Base-by-base conservation (phyloP, 1,140 invertebrate species). In the Drosophila lacertosa region DNA sequence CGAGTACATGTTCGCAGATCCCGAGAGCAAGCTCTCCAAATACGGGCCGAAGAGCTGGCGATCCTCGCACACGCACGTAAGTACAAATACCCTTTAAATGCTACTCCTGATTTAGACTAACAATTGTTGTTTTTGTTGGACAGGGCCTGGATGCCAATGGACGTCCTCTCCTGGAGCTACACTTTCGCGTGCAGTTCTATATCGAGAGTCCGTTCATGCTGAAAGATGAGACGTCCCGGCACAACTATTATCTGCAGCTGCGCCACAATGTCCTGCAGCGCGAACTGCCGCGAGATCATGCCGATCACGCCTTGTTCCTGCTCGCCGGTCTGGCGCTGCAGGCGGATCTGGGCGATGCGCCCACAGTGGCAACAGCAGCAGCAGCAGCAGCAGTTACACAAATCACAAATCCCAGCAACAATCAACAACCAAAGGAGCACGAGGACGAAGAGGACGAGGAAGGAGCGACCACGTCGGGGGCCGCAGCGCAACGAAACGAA, bases 21-120 rank as follows among this genome's bases (percentile, higher is more conserved):
- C 95, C 80, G 97, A 98, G 90, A 97, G 95, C 93, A 99, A 98
- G 93, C 93, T 99, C 80, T 97, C 96, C 86, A 99, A 98, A 93
- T 98, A 98, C 93, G 97, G 97, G 69, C 96, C 97, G 78, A 98
- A 98, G 92, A 96, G 96, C 92, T 98, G 97, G 97, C 96, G 97
- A 91, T 96, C 96, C 66, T 97, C 97, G 60, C 95, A 97, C 92
- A 96, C 96, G 86, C 96, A 97, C 93, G 97, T 97, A 94, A 96
- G 95, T 72, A 1, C 1, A 5, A 2, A 10, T 2, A n/a, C n/a
- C 13, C 13, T 0, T 3, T 3, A 4, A 10, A 44, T 0, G 1
- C 51, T 1, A 48, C 42, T 16, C 33, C 20, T 2, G 2, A 22
- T 2, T 2, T 22, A 2, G 20, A 22, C 2, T 2, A 22, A 22